Evolutionary conservation across 2,888 invertebrate genomes (phyloP).

Genomic region (Pseudococcus jackbeardsleyi): DNA sequence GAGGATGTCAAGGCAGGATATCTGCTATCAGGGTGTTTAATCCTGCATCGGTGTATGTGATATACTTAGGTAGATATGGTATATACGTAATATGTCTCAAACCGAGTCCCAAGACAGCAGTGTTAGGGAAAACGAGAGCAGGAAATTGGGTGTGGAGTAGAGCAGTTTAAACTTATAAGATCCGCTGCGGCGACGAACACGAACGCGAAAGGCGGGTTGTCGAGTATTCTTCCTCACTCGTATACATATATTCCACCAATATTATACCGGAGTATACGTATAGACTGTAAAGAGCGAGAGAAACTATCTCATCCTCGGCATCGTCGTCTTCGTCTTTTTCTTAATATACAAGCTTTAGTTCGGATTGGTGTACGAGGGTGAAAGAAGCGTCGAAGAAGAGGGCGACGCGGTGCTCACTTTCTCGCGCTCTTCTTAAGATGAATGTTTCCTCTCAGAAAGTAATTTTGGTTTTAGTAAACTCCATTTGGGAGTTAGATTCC

Average conservation of each 20-base stretch:
- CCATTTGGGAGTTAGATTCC: conserved; percentile 64
- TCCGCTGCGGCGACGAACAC: no score
- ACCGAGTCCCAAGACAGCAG: conserved; percentile 58
- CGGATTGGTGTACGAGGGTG: no score
- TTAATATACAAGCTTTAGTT: neutral
- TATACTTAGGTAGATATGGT: neutral
- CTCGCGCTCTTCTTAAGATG: conserved; percentile 57
- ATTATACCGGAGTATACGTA: neutral
- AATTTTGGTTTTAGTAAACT: conserved; percentile 64
- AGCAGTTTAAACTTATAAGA: neutral
- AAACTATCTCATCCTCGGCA: no score
- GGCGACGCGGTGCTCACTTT: no score
- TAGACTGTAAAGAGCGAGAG: neutral
- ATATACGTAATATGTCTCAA: conserved; percentile 58
- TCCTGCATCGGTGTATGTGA: neutral
- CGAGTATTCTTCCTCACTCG: no score
- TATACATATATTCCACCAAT: no score
- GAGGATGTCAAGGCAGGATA: no score
- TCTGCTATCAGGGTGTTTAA: no score
- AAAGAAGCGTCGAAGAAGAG: no score
- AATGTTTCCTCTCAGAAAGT: conserved; percentile 64
- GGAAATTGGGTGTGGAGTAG: conserved; percentile 61
- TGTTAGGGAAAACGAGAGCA: conserved; percentile 53
- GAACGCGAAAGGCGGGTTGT: no score
- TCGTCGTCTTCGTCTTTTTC: no score